Evolutionary conservation across 2,888 invertebrate genomes (phyloP).

Genomic region (Temnothorax rugatulus): DNA sequence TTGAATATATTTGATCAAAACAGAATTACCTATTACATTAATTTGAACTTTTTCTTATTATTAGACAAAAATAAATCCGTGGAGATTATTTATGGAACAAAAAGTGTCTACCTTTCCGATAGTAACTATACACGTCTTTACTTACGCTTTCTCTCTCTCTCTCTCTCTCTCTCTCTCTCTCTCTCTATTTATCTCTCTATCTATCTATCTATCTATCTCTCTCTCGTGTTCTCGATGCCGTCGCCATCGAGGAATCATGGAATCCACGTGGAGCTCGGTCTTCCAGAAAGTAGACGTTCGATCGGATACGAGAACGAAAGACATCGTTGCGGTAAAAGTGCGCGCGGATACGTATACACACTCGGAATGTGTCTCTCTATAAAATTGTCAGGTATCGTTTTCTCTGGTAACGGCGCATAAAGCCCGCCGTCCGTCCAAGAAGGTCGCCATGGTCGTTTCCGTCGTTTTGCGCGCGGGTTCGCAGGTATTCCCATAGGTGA

Average conservation of each 20-base stretch:
- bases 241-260: slow-evolving; percentile 23
- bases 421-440: slow-evolving; percentile 25
- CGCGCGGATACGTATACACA: slow-evolving; percentile 21
- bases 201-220: too few species aligned
- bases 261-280: slow-evolving; percentile 47
- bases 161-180: too few species aligned
- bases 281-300: slow-evolving; percentile 61
- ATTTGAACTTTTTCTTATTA: background rate
- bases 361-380: slow-evolving; percentile 39
- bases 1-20: background rate
- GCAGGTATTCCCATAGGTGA: background rate
- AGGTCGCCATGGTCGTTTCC: slow-evolving; percentile 7
- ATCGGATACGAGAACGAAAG: slow-evolving; percentile 48
- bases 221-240: background rate
- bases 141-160: background rate
- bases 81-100: background rate
- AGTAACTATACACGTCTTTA: background rate
- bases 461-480: slow-evolving; percentile 22
- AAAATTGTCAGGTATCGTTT: slow-evolving; percentile 54
- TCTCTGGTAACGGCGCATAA: slow-evolving; percentile 37
- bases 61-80: slow-evolving; percentile 15
- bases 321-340: slow-evolving; percentile 55
- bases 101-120: background rate
- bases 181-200: too few species aligned
- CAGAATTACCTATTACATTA: background rate